Base-by-base conservation (phyloP, 2,888 invertebrate genomes). In the Scaeva pyrastri region DNA sequence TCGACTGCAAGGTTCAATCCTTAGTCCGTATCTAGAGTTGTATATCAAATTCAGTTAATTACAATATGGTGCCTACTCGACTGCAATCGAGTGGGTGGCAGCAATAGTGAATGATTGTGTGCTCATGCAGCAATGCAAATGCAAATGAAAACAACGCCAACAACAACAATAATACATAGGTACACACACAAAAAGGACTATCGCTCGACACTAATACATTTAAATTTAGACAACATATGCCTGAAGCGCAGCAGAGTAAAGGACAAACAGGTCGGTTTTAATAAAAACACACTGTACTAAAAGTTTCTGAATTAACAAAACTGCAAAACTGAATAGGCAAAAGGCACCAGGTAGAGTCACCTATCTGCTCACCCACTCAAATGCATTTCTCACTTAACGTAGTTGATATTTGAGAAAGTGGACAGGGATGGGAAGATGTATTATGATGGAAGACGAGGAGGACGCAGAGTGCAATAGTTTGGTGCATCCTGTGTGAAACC, bases 1-100 rank as follows among this genome's bases (percentile, higher is more conserved):
- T 45, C 39, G 21, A 60, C 62, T 62, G n/a, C n/a, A 56, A 11
- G 8, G 43, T 75, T 74, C 43, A 23, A 60, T 23, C 43, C 43
- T 23, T n/a, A 43, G 64, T 26, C 79, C 62, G 64, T 84, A 84
- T 80, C 85, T 76, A 66, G 14, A 72, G 60, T 52, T 80, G 80
- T 85, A 80, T 85, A 85, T 85, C 85, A 85, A 85, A 85, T 85
- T 85, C 85, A 85, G 75, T 85, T 85, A 81, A 85, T 85, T 85
- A 80, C 85, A 85, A 85, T 81, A 80, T 85, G 80, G 75, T 85
- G 60, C 85, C 80, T 68, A 72, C 75, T 76, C 76, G 75, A 68
- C 75, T 75, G 68, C 52, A 71, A 80, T 72, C 80, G 75, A 81
- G 75, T 81, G 71, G 80, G 80, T 79, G 84, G 73, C 60, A 52